Base-by-base conservation (phyloP, 2,797 vertebrate genomes). In the Loris lydekkerianus region DNA sequence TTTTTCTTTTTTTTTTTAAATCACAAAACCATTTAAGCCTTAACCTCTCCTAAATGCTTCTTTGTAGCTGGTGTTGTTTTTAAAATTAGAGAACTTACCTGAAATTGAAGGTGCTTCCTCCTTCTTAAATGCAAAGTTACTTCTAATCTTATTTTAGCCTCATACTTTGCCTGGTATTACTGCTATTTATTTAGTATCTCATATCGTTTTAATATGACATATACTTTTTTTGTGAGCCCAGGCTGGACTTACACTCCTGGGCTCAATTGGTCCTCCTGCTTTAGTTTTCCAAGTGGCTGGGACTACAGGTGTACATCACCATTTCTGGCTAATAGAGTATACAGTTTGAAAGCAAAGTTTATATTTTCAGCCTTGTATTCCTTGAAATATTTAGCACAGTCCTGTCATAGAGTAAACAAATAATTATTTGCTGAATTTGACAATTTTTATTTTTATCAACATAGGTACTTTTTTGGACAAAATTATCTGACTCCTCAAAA, bases 331-430 rank as follows among this genome's bases (percentile, higher is more conserved):
- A 49, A 76, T n/a, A 18, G 10, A 9, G 73, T 49, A 91, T 70
- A 60, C 11, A 21, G 20, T 93, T 76, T 69, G 87, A 93, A 88
- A 82, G 75, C 46, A 95, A 96, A 95, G 43, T 76, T 11, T 75
- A 34, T 77, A 61, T 82, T 86, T 90, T 89, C 58, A 78, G 84
- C 40, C 43, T 85, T 86, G 37, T 63, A 56, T 10, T 83, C 10
- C 37, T 89, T 93, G 69, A 93, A 95, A 60, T 93, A 93, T 53
- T 69, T 89, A 73, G 69, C 7, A 65, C 21, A 75, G 72, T 75
- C 31, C 43, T 88, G 23, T 61, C 53, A 86, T 18, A 76, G 21
- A 86, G 69, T 67, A 86, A 93, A 70, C 82, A 86, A 88, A 61
- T 82, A 85, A 37, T 77, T 90, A 58, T 61, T 92, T 92, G 75